These are phyloP conservation scores for Cecidostiba fungosa DNA, from an alignment of 2,888 invertebrate genomes.

Conservation along the genomic window DNA sequence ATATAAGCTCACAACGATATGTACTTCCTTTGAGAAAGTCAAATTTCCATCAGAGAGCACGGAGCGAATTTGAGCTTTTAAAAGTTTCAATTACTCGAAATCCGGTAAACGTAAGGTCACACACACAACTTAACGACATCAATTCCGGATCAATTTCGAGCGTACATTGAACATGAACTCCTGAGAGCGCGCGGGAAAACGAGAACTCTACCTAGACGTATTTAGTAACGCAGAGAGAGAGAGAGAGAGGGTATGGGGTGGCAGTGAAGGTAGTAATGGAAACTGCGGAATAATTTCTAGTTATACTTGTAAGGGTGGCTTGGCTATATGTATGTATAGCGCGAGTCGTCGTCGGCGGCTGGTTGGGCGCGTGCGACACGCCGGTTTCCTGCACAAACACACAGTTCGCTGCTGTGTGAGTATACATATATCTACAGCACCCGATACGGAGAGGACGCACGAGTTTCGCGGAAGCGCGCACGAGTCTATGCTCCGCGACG, in stretches of 20 bases:
- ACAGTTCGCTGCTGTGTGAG: not conserved
- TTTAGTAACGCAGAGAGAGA: slow-evolving; percentile 49
- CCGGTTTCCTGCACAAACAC: slow-evolving; percentile 46
- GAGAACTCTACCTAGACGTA: slow-evolving; percentile 43
- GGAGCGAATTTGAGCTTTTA: not conserved
- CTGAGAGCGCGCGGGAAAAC: slow-evolving; percentile 9
- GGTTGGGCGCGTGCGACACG: not conserved
- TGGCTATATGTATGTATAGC: not conserved
- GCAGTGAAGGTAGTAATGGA: slow-evolving; percentile 62
- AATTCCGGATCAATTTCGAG: slow-evolving; percentile 54
- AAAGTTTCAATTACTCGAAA: slow-evolving; percentile 9
- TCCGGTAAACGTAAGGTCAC: slow-evolving; percentile 3
- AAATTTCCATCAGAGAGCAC: not conserved
- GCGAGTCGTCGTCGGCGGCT: slow-evolving; percentile 18
- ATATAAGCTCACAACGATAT: no score
- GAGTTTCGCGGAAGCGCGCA: slow-evolving; percentile 45
- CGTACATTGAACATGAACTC: slow-evolving; percentile 26
- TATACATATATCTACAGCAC: not conserved
- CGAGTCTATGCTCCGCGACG: not conserved
- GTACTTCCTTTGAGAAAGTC: no score
- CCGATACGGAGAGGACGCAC: not conserved
- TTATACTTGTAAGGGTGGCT: slow-evolving; percentile 60
- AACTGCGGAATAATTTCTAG: slow-evolving; percentile 67
- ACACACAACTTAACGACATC: slow-evolving; percentile 34
- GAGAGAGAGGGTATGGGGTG: not conserved